Conservation (phyloP, 1,140 invertebrate species). For the Procambarus clarkii region DNA sequence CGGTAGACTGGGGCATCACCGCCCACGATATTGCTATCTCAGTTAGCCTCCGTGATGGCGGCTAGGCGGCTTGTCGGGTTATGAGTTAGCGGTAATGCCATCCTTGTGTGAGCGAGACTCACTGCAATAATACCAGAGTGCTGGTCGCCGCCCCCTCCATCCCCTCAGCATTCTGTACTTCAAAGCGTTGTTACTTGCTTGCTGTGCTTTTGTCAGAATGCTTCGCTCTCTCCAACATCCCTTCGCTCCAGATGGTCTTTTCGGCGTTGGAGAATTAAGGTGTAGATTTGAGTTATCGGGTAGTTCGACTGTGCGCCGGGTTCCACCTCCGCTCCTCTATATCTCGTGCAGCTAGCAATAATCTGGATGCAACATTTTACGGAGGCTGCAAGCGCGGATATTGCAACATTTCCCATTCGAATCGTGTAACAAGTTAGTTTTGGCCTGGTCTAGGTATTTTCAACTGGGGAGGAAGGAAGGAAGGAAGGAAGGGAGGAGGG, state of each 20-base stretch:
- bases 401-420: conserved; percentile 54
- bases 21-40: conserved; percentile 23
- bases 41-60: conserved; percentile 15
- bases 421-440: conserved; percentile 59
- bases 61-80: conserved; percentile 24
- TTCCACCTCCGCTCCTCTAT: conserved; percentile 23
- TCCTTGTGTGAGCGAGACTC: conserved; percentile 61
- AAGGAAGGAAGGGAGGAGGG: too few relatives aligned
- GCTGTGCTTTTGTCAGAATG: conserved; percentile 62
- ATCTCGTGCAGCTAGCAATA: conserved; percentile 30
- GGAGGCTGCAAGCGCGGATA: conserved; percentile 41
- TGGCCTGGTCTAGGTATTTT: conserved; percentile 38
- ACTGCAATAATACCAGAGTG: conserved; percentile 64
- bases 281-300: conserved; percentile 51
- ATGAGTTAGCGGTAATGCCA: conserved; percentile 54
- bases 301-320: conserved; percentile 29
- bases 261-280: conserved; percentile 19
- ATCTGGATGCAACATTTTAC: conserved; percentile 44
- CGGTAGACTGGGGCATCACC: background rate
- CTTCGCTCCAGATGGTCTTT: conserved; percentile 29
- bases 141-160: conserved; percentile 39
- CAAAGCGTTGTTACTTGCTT: conserved; percentile 69
- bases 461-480: background rate
- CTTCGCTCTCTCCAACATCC: conserved; percentile 35
- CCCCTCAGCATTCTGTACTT: conserved; percentile 67